Conservation (phyloP, 2,888 invertebrate genomes). For the Priapulus caudatus region DNA sequence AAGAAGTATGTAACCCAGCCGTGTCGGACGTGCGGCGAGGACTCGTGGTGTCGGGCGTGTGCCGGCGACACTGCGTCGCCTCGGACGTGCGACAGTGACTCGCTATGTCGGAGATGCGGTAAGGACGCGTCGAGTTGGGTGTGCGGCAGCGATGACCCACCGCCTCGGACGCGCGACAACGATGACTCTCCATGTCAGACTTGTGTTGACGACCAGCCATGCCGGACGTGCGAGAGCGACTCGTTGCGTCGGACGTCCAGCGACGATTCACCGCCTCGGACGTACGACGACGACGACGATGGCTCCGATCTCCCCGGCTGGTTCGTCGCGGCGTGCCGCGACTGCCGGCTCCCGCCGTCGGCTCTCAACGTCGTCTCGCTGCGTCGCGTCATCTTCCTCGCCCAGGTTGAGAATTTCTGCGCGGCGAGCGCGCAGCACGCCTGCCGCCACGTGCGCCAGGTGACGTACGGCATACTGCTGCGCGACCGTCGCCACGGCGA, state of each 20-base stretch:
- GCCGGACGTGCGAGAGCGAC: too few species aligned
- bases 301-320: constrained; percentile 45
- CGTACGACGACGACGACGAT: constrained; percentile 22
- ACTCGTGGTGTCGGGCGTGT: constrained; percentile 45
- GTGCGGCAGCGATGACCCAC: constrained; percentile 2
- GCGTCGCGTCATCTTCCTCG: constrained; percentile 29
- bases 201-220: too few species aligned
- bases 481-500: constrained; percentile 14
- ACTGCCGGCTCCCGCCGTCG: constrained; percentile 50
- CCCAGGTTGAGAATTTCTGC: constrained; percentile 31
- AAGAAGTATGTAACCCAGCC: too few species aligned
- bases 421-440: constrained; percentile 26
- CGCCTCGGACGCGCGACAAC: too few species aligned
- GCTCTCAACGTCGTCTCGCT: constrained; percentile 44
- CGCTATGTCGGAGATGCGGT: too few species aligned
- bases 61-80: constrained; percentile 51
- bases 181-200: too few species aligned
- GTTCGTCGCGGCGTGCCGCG: constrained; percentile 52
- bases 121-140: too few species aligned
- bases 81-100: too few species aligned
- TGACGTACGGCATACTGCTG: constrained; percentile 32
- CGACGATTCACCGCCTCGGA: constrained; percentile 9
- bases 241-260: constrained; percentile 26
- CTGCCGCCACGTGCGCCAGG: constrained; percentile 26
- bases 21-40: too few species aligned